Evolutionary conservation across 2,113 vertebrate genomes (phyloP).

Genomic region (Leucopsar rothschildi): DNA sequence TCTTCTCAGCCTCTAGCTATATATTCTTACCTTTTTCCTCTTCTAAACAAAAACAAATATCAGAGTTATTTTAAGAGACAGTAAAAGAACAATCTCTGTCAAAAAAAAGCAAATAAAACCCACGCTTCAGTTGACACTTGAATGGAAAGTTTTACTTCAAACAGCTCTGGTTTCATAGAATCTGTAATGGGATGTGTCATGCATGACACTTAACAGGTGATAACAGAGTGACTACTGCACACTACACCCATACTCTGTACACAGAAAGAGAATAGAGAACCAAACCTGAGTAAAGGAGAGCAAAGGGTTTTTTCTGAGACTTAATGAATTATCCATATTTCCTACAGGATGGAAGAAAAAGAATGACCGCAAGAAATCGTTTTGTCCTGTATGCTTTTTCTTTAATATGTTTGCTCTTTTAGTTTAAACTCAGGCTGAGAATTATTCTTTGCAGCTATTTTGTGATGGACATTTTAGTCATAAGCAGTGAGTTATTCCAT

Average conservation of each 20-base stretch:
- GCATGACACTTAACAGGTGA: not conserved
- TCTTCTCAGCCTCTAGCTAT: not conserved
- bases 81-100: not conserved
- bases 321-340: conserved; percentile 8
- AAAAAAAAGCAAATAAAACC: conserved; percentile 2
- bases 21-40: not conserved
- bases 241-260: not conserved
- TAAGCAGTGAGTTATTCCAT: not conserved
- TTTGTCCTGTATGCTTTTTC: not conserved
- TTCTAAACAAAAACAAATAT: conserved; percentile 16
- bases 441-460: not conserved
- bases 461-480: not conserved
- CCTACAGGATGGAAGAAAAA: not conserved
- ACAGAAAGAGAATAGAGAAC: not conserved
- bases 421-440: not conserved
- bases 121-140: not conserved
- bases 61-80: conserved; percentile 25
- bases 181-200: not conserved
- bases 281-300: not conserved
- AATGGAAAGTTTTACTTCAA: conserved; percentile 40
- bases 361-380: not conserved
- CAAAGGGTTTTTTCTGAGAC: not conserved
- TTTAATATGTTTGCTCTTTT: not conserved
- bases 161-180: not conserved
- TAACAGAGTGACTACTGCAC: not conserved